These are phyloP conservation scores for Amphiprion clarkii DNA, from an alignment of 2,797 vertebrate species.

Conservation along the genomic window DNA sequence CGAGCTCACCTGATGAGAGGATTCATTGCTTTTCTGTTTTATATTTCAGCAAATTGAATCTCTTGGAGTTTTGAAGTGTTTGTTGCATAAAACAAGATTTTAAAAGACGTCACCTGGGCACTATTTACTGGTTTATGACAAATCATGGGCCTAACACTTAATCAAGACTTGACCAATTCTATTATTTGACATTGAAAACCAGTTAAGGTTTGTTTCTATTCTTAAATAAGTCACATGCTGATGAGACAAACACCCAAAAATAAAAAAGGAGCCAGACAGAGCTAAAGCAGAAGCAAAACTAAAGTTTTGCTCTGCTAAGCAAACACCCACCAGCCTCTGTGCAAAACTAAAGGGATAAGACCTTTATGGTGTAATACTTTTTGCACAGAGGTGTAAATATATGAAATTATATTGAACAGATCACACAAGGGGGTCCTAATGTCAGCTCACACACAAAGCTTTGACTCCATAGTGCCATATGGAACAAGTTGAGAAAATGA, in stretches of 20 bases:
- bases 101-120: background rate
- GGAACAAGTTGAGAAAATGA: conserved; percentile 24
- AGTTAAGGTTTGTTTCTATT: background rate
- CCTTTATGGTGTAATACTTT: background rate
- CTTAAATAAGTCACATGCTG: conserved; percentile 21
- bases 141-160: background rate
- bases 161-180: background rate
- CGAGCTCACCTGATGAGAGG: background rate
- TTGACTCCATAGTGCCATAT: background rate
- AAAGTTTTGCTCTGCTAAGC: conserved; percentile 30
- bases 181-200: background rate
- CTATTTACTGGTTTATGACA: background rate
- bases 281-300: conserved; percentile 85
- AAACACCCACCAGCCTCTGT: conserved; percentile 8
- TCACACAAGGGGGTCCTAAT: background rate
- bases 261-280: conserved; percentile 52
- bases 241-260: conserved; percentile 32
- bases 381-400: conserved; percentile 2
- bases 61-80: background rate
- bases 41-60: background rate
- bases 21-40: background rate
- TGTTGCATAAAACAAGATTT: background rate
- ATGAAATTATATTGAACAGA: background rate
- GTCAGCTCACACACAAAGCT: conserved; percentile 1
- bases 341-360: background rate